Conservation (phyloP, 2,797 vertebrate genomes). For the Myotis pilosus region DNA sequence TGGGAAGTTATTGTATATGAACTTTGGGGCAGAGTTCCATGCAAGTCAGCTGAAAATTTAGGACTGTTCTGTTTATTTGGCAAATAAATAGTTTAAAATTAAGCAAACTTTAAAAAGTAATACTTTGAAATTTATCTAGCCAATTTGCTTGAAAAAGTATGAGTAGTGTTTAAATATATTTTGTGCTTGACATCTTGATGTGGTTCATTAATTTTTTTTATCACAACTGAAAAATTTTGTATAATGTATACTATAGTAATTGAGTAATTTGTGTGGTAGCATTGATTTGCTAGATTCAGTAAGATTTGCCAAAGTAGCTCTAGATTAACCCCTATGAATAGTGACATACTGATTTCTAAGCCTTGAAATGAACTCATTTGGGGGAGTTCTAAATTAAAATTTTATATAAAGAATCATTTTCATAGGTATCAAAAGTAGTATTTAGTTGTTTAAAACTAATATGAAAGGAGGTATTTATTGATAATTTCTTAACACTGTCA, state of each 20-base stretch:
- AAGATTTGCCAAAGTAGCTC: neutral
- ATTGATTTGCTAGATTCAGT: neutral
- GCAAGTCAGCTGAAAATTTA: neutral
- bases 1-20: neutral
- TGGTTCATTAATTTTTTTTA: neutral
- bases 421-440: neutral
- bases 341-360: neutral
- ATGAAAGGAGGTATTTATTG: neutral
- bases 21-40: neutral
- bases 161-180: constrained; percentile 12
- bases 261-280: neutral
- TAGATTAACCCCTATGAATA: neutral
- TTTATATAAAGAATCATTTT: constrained; percentile 13
- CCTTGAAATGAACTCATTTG: neutral
- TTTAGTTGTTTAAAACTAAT: neutral
- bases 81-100: constrained; percentile 33
- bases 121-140: constrained; percentile 8
- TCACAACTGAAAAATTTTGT: neutral
- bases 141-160: constrained; percentile 13
- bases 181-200: constrained; percentile 20
- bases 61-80: neutral
- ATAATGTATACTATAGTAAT: neutral
- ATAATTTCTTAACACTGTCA: constrained; percentile 26
- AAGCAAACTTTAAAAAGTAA: neutral
- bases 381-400: neutral